phyloP scores from a whole-genome alignment of 2,797 vertebrate genomes.

The Neosilurus hyrtlii region DNA sequence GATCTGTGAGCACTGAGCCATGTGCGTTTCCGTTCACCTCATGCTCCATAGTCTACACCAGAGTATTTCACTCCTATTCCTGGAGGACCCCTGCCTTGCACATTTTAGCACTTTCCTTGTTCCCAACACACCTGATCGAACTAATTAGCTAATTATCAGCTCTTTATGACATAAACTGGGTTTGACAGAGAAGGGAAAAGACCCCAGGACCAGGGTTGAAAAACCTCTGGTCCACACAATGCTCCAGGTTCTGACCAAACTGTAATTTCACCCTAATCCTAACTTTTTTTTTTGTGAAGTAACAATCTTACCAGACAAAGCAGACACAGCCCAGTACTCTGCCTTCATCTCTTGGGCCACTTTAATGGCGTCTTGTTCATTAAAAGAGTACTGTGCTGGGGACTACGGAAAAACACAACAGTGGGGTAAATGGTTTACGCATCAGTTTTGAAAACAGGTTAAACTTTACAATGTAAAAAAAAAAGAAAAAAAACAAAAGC shows the following conservation, averaged over 20 bases:
- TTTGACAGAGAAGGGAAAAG: too few relatives aligned
- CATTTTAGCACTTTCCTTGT: too few relatives aligned
- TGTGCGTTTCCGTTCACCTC: not conserved
- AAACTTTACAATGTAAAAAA: not conserved
- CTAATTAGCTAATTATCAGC: too few relatives aligned
- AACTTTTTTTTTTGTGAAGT: not conserved
- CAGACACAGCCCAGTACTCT: constrained; percentile 91
- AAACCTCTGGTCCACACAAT: not conserved
- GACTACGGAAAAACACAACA: constrained; percentile 69
- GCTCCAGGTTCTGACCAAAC: not conserved
- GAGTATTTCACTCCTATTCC: too few relatives aligned
- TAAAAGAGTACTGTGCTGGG: constrained; percentile 81
- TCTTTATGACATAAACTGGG: too few relatives aligned
- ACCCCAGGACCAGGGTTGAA: too few relatives aligned
- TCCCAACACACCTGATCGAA: too few relatives aligned
- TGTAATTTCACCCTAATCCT: not conserved
- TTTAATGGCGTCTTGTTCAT: constrained; percentile 88
- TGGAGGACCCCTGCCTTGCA: too few relatives aligned
- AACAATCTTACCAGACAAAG: constrained; percentile 80
- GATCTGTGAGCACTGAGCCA: not conserved
- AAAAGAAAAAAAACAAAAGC: too few relatives aligned
- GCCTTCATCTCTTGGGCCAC: constrained; percentile 89
- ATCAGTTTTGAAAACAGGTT: not conserved
- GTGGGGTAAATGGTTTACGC: not conserved
- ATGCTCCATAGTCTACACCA: not conserved